Base-by-base conservation (phyloP, 2,113 vertebrate species). In the Pseudorasbora parva region DNA sequence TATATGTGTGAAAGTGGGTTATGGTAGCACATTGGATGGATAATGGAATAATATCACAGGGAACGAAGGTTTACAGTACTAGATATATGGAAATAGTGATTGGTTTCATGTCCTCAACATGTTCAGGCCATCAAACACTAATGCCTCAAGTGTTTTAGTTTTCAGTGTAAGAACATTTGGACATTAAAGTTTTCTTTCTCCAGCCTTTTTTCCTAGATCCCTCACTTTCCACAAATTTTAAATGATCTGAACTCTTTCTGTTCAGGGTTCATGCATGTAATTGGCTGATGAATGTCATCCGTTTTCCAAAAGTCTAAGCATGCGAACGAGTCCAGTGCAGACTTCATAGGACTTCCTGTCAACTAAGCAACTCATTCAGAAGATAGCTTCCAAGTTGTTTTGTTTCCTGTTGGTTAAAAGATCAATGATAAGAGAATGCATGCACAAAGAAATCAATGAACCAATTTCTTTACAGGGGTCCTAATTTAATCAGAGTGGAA, bases 371-470 rank as follows among this genome's bases (percentile, higher is more conserved):
- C 64, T 68, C 9, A 1, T 19, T 41, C 4, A 1, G 33, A 41
- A 37, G 77, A 0, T 64, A 59, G 41, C 49, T 75, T 85, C 66
- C 25, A 12, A 81, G 60, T 85, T 84, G 56, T 49, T 89, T 82
- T 84, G n/a, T 60, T 57, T 74, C 69, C 66, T 30, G 2, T 64
- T n/a, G 12, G 74, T 82, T 82, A 23, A 76, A 54, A 66, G 84
- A 87, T 90, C 91, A 85, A 89, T 92, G 82, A 86, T 89, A 90
- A 92, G 82, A 82, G 89, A 91, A 92, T 88, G 68, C 62, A 88
- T 74, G 81, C 30, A 71, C 17, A 56, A 90, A 56, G 83, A 86
- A 86, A 93, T 93, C 91, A 82, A 92, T 93, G 33, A 82, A 87
- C 88, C 83, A 81, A 88, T 91, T 90, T 86, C 88, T 84, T 66